Evolutionary conservation across 2,888 invertebrate genomes (phyloP).

Genomic region (Byasa hedistus): DNA sequence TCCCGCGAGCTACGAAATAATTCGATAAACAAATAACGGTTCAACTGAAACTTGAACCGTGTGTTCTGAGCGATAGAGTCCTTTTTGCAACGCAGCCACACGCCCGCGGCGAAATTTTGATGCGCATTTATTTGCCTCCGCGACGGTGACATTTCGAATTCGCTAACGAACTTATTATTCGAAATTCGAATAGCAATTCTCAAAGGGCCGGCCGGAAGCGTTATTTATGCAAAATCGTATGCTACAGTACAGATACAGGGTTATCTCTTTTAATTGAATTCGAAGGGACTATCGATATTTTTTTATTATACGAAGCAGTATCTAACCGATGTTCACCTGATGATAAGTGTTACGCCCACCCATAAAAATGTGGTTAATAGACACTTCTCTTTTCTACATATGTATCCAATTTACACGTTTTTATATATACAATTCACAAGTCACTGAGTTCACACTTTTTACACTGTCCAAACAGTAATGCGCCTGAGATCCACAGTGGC

Average conservation of each 20-base stretch:
- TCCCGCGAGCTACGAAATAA: slow-evolving; percentile 23
- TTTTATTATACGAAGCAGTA: too few species aligned
- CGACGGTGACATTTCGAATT: slow-evolving; percentile 53
- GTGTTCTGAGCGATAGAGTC: background rate
- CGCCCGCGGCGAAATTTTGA: slow-evolving; percentile 49
- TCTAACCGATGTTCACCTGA: too few species aligned
- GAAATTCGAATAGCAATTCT: slow-evolving; percentile 44
- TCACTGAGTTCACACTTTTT: too few species aligned
- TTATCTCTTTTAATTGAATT: slow-evolving; percentile 28
- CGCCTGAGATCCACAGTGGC: too few species aligned
- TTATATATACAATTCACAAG: too few species aligned
- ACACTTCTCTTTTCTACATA: too few species aligned
- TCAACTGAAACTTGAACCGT: slow-evolving; percentile 8
- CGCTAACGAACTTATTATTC: slow-evolving; percentile 67
- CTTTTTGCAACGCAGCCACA: slow-evolving; percentile 41
- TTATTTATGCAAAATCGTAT: slow-evolving; percentile 28
- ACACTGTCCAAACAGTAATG: too few species aligned
- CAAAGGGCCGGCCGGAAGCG: slow-evolving; percentile 34
- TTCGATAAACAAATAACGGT: slow-evolving; percentile 22
- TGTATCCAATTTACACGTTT: too few species aligned
- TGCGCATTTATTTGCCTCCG: slow-evolving; percentile 48
- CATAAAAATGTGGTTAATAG: too few species aligned
- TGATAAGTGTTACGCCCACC: too few species aligned
- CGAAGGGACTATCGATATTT: background rate
- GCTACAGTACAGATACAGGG: slow-evolving; percentile 11